phyloP scores from a whole-genome alignment of 2,888 invertebrate species.

The Entomobrya proxima region DNA sequence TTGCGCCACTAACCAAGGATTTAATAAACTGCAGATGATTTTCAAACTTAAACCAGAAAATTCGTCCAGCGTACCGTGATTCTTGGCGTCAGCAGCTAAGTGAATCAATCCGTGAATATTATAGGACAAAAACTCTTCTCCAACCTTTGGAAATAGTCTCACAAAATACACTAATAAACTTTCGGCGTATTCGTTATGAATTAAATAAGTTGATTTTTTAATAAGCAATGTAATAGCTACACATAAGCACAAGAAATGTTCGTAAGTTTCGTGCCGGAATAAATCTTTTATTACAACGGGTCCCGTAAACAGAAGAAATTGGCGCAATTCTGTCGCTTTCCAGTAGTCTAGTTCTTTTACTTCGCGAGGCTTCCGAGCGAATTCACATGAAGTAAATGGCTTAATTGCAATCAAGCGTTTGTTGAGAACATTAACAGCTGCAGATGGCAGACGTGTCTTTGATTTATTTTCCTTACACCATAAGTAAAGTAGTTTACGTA shows the following conservation, averaged over 20 bases:
- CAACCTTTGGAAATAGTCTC: neutral
- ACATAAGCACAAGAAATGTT: constrained; percentile 24
- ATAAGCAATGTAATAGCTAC: neutral
- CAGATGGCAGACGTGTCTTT: neutral
- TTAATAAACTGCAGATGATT: constrained; percentile 35
- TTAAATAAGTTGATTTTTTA: neutral
- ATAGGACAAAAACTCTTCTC: constrained; percentile 24
- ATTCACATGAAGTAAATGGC: constrained; percentile 32
- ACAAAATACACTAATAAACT: constrained; percentile 48
- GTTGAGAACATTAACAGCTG: constrained; percentile 21
- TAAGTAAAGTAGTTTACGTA: constrained; percentile 23
- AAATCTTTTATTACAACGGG: neutral
- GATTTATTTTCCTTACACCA: constrained; percentile 44
- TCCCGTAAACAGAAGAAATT: constrained; percentile 13
- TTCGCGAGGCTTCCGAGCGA: constrained; percentile 6
- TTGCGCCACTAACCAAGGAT: too few species aligned
- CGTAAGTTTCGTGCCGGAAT: neutral
- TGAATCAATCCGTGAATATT: constrained; percentile 50
- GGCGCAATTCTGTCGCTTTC: constrained; percentile 21
- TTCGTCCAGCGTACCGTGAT: constrained; percentile 28
- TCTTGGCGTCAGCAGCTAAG: neutral
- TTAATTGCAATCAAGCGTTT: neutral
- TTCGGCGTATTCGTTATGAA: neutral
- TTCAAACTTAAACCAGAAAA: constrained; percentile 42
- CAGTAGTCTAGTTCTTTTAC: constrained; percentile 4